phyloP scores from a whole-genome alignment of 2,888 invertebrate species.

The Chloroclystis v-ata region DNA sequence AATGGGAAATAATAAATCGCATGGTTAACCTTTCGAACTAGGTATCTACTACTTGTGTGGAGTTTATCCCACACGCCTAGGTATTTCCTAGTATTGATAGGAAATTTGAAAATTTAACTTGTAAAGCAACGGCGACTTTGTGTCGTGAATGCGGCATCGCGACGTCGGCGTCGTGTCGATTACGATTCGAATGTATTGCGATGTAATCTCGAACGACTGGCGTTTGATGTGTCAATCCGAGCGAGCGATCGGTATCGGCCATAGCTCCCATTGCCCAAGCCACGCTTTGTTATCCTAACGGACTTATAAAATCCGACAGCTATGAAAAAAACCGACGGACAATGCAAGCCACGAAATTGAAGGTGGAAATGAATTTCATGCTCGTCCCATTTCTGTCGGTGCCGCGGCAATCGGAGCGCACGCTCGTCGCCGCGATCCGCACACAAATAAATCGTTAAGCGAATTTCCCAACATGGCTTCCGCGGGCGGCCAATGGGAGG shows the following conservation, averaged over 20 bases:
- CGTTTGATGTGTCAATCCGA: conserved; percentile 75
- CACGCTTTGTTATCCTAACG: conserved; percentile 72
- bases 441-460: conserved; percentile 68
- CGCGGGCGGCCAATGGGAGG: conserved; percentile 53
- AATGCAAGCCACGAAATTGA: conserved; percentile 41
- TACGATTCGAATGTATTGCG: conserved; percentile 64
- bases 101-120: conserved; percentile 12
- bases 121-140: conserved; percentile 39
- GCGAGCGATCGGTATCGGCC: conserved; percentile 61
- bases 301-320: conserved; percentile 62
- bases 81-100: too few species aligned
- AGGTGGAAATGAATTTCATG: conserved; percentile 46
- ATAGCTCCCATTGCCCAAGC: conserved; percentile 72
- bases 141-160: conserved; percentile 53
- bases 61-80: too few species aligned
- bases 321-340: conserved; percentile 45
- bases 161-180: conserved; percentile 65
- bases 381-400: conserved; percentile 42
- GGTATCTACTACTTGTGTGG: too few species aligned
- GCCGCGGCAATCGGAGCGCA: conserved; percentile 46
- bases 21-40: too few species aligned
- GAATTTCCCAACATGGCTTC: conserved; percentile 72
- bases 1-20: too few species aligned
- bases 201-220: conserved; percentile 63
- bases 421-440: conserved; percentile 46